Evolutionary conservation across 2,888 invertebrate genomes (phyloP).

Genomic region (Zeuzera pyrina): DNA sequence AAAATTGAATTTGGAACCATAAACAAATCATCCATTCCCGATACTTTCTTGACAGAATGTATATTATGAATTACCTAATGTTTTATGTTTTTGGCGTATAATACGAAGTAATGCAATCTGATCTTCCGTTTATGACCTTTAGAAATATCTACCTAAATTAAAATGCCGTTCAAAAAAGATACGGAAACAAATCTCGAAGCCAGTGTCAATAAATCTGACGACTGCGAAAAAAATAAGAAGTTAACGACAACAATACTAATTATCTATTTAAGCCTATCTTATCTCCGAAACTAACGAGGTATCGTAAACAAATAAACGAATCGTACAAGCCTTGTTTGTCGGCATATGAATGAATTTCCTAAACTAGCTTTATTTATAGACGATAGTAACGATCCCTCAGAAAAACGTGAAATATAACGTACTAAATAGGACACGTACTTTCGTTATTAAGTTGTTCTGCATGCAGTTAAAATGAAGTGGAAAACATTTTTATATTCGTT

Average conservation of each 20-base stretch:
- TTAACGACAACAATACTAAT: constrained; percentile 57
- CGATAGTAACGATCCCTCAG: constrained; percentile 21
- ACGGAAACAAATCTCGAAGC: constrained; percentile 44
- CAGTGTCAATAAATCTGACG: constrained; percentile 21
- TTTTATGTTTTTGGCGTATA: too few relatives aligned
- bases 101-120: too few relatives aligned
- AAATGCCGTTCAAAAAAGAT: constrained; percentile 32
- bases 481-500: constrained; percentile 14
- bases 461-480: constrained; percentile 18
- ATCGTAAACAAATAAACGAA: constrained; percentile 59
- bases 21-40: too few relatives aligned
- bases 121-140: too few relatives aligned
- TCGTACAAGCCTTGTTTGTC: constrained; percentile 46
- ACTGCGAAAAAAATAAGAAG: constrained; percentile 9
- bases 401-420: constrained; percentile 39
- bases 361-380: constrained; percentile 53
- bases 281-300: constrained; percentile 58
- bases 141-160: too few relatives aligned
- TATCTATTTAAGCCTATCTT: constrained; percentile 58
- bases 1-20: too few relatives aligned
- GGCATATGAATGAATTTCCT: constrained; percentile 32
- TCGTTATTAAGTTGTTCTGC: constrained; percentile 32
- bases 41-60: too few relatives aligned
- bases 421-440: constrained; percentile 42
- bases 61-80: too few relatives aligned